These are phyloP conservation scores for Xiphorhynchus elegans DNA, from an alignment of 2,113 vertebrate species.

Conservation along the genomic window DNA sequence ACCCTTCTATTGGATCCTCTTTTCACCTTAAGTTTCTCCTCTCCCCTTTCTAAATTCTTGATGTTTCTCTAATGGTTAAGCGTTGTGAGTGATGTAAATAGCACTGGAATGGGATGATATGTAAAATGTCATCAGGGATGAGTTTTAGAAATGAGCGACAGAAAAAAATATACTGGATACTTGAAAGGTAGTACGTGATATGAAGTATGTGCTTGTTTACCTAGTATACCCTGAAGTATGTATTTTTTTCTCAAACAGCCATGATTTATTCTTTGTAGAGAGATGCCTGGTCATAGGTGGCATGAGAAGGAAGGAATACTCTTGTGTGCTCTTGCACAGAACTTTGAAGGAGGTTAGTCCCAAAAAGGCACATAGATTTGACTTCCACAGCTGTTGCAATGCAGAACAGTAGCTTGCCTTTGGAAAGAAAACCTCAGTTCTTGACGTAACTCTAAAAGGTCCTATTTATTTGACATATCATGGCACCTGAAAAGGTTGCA, in stretches of 20 bases:
- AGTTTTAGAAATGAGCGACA: neutral
- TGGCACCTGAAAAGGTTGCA: neutral
- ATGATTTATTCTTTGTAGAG: neutral
- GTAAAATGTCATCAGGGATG: neutral
- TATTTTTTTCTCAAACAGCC: neutral
- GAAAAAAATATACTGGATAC: neutral
- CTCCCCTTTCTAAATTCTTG: neutral
- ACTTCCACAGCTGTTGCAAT: neutral
- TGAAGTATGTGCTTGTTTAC: neutral
- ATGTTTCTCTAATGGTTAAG: neutral
- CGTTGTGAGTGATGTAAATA: neutral
- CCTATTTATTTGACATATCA: neutral
- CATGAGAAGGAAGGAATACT: neutral
- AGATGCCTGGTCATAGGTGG: neutral
- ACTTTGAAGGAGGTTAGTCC: neutral
- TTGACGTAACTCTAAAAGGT: neutral
- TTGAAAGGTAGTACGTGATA: fast-evolving
- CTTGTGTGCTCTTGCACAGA: neutral
- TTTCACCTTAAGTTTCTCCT: neutral
- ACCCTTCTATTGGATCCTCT: neutral
- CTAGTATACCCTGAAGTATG: neutral
- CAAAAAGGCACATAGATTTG: neutral
- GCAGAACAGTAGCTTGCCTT: neutral
- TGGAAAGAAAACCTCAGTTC: neutral
- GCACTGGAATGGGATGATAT: neutral